Evolutionary conservation across 2,888 invertebrate species (phyloP).

Genomic region (Melinopterus prodromus): DNA sequence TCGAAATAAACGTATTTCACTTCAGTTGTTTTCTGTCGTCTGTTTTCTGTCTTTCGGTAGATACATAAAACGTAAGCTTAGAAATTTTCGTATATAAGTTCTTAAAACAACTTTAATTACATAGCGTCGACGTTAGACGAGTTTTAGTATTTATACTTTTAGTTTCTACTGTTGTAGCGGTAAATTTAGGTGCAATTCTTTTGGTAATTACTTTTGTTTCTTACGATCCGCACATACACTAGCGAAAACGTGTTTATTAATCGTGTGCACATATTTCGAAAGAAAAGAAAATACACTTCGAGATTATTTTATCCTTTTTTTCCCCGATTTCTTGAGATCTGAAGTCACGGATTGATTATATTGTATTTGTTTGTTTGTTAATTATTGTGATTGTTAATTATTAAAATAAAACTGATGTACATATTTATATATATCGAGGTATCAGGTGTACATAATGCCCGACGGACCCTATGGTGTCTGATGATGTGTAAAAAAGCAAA

Average conservation of each 20-base stretch:
- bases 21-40: slow-evolving; percentile 10
- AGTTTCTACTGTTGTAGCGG: slow-evolving; percentile 28
- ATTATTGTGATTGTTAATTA: slow-evolving; percentile 52
- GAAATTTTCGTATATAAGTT: neutral
- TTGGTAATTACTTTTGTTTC: slow-evolving; percentile 13
- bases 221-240: too few relatives aligned
- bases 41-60: neutral
- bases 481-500: slow-evolving; percentile 49
- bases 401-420: slow-evolving; percentile 39
- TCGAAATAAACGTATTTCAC: slow-evolving; percentile 7
- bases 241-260: too few relatives aligned
- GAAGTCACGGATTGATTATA: slow-evolving; percentile 48
- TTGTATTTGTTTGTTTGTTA: slow-evolving; percentile 48
- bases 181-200: slow-evolving; percentile 37
- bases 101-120: slow-evolving; percentile 7
- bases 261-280: too few relatives aligned
- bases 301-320: slow-evolving; percentile 19
- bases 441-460: slow-evolving; percentile 57
- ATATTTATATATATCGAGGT: slow-evolving; percentile 54
- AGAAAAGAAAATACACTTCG: neutral
- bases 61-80: slow-evolving; percentile 17
- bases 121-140: slow-evolving; percentile 20
- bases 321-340: slow-evolving; percentile 42
- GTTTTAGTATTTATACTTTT: slow-evolving; percentile 39
- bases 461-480: slow-evolving; percentile 61